Conservation (phyloP, 2,797 vertebrate species). For the Poeciliopsis turneri region DNA sequence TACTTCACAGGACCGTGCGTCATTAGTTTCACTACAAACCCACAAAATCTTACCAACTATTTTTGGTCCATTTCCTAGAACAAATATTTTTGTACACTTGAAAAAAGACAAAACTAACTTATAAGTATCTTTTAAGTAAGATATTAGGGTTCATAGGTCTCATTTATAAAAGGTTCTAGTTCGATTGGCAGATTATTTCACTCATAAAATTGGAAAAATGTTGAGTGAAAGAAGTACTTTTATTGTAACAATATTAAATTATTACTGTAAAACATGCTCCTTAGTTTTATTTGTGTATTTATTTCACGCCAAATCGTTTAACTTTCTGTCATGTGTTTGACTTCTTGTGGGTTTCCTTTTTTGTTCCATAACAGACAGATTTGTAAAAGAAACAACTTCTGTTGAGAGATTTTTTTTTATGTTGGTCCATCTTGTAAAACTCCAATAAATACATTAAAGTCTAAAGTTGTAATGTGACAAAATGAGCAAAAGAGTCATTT, state of each 20-base stretch:
- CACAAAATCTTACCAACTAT: too few species aligned
- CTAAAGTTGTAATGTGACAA: not conserved
- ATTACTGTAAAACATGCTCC: too few species aligned
- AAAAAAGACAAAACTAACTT: too few species aligned
- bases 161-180: too few species aligned
- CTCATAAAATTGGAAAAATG: too few species aligned
- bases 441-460: not conserved
- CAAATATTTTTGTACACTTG: too few species aligned
- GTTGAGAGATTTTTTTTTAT: not conserved
- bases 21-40: not conserved
- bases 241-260: too few species aligned
- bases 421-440: not conserved
- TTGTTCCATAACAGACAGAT: not conserved
- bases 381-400: not conserved
- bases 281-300: not conserved
- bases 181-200: too few species aligned
- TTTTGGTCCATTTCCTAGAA: too few species aligned
- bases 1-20: not conserved
- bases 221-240: too few species aligned
- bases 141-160: too few species aligned
- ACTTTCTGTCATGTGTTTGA: not conserved
- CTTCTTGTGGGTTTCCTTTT: not conserved
- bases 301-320: not conserved
- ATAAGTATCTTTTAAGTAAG: too few species aligned
- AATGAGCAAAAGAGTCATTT: not conserved